Conservation (phyloP, 2,888 invertebrate genomes). For the Hyppa rectilinea region DNA sequence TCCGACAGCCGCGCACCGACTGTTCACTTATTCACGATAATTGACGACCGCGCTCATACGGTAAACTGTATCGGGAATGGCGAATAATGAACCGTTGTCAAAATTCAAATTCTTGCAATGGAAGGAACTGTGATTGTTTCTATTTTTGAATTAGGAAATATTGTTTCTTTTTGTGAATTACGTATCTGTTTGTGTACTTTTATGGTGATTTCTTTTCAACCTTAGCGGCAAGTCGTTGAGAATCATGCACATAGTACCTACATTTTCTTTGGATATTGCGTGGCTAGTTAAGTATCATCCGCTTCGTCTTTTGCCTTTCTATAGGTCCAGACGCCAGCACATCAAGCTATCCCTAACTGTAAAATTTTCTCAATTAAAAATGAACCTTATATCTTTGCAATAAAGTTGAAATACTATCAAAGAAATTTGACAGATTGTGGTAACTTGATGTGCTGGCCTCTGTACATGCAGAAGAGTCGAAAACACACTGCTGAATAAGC, state of each 20-base stretch:
- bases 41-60: constrained; percentile 70
- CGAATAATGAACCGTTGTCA: constrained; percentile 51
- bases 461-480: not conserved
- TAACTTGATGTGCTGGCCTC: too few relatives aligned
- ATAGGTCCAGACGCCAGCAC: too few relatives aligned
- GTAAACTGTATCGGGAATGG: constrained; percentile 57
- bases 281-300: too few relatives aligned
- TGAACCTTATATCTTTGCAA: too few relatives aligned
- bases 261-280: too few relatives aligned
- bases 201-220: not conserved
- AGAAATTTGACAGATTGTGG: too few relatives aligned
- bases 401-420: too few relatives aligned
- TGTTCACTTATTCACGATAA: constrained; percentile 81
- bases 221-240: too few relatives aligned
- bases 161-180: constrained; percentile 12
- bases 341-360: too few relatives aligned
- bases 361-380: too few relatives aligned
- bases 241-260: too few relatives aligned
- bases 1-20: constrained; percentile 74
- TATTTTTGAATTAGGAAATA: not conserved
- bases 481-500: not conserved
- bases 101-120: constrained; percentile 26
- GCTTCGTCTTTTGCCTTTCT: too few relatives aligned
- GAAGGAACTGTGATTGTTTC: constrained; percentile 25
- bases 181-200: not conserved